phyloP scores from a whole-genome alignment of 2,797 vertebrate genomes.

The Brachymystax lenok region DNA sequence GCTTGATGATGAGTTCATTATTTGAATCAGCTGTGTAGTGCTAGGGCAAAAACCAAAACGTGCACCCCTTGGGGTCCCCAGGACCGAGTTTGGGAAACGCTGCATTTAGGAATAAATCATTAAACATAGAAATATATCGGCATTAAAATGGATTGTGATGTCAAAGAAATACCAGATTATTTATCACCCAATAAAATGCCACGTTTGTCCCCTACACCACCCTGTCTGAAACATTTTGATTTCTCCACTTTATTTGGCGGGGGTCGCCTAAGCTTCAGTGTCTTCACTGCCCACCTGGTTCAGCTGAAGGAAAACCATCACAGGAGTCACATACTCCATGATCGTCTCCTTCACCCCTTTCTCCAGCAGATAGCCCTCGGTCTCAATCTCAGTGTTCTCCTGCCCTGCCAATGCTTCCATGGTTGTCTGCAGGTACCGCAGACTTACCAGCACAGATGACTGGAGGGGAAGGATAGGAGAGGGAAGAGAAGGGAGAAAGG shows the following conservation, averaged over 20 bases:
- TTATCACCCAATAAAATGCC: slow-evolving; percentile 28
- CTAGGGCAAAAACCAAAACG: too few species aligned
- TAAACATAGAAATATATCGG: slow-evolving; percentile 34
- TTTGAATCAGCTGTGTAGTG: too few species aligned
- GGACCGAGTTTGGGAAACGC: too few species aligned
- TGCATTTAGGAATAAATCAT: slow-evolving; percentile 38
- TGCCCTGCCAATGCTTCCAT: slow-evolving; percentile 81
- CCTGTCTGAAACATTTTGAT: not conserved
- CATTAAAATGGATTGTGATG: not conserved
- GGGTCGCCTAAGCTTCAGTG: slow-evolving; percentile 31
- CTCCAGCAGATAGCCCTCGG: slow-evolving; percentile 86
- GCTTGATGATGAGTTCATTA: too few species aligned
- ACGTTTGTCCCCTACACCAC: slow-evolving; percentile 38
- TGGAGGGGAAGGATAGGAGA: slow-evolving; percentile 36
- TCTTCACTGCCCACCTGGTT: slow-evolving; percentile 69
- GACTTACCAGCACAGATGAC: slow-evolving; percentile 78
- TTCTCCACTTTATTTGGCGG: slow-evolving; percentile 49
- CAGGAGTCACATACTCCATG: slow-evolving; percentile 65
- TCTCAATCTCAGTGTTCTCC: slow-evolving; percentile 79
- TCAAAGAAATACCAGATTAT: slow-evolving; percentile 37
- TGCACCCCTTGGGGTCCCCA: too few species aligned
- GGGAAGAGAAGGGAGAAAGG: not conserved
- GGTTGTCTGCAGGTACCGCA: slow-evolving; percentile 85
- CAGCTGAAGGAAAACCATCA: slow-evolving; percentile 68
- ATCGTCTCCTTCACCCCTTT: slow-evolving; percentile 80